These are phyloP conservation scores for Vespertilio murinus DNA, from an alignment of 2,797 vertebrate species.

Conservation along the genomic window DNA sequence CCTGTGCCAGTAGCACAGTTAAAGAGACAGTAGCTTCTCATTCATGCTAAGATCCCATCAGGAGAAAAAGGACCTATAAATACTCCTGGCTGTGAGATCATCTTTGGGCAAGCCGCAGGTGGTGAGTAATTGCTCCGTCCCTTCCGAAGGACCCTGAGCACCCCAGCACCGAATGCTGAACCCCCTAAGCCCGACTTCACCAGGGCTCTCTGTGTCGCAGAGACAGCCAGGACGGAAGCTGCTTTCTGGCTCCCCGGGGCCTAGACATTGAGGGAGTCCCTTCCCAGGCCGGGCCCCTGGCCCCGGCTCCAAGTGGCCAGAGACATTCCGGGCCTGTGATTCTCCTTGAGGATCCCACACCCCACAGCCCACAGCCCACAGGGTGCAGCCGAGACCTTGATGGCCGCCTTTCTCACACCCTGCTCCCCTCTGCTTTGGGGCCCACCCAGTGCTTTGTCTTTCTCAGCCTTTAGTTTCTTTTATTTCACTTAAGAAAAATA, in stretches of 20 bases:
- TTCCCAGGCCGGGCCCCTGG: background rate
- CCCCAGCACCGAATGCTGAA: constrained; percentile 19
- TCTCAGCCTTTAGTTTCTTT: background rate
- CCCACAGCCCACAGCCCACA: background rate
- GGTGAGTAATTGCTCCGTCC: constrained; percentile 69
- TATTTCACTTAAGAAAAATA: background rate
- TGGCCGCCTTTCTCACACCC: background rate
- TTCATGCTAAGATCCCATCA: constrained; percentile 67
- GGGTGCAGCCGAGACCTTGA: background rate
- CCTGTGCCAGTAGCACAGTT: constrained; percentile 42
- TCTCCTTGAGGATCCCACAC: background rate
- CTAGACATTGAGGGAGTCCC: background rate
- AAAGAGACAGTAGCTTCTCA: constrained; percentile 74
- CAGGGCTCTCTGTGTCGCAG: constrained; percentile 53
- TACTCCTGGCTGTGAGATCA: constrained; percentile 68
- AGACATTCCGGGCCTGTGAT: background rate
- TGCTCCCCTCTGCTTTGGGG: background rate
- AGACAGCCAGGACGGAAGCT: background rate
- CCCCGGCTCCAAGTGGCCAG: background rate
- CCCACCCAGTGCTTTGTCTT: background rate
- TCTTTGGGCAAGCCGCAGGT: constrained; percentile 66
- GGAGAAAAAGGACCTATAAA: constrained; percentile 72
- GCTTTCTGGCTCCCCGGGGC: background rate
- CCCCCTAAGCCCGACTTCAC: constrained; percentile 49
- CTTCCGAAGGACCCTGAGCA: constrained; percentile 47